Conservation (phyloP, 2,888 invertebrate species). For the Aspidiotus rigidus region DNA sequence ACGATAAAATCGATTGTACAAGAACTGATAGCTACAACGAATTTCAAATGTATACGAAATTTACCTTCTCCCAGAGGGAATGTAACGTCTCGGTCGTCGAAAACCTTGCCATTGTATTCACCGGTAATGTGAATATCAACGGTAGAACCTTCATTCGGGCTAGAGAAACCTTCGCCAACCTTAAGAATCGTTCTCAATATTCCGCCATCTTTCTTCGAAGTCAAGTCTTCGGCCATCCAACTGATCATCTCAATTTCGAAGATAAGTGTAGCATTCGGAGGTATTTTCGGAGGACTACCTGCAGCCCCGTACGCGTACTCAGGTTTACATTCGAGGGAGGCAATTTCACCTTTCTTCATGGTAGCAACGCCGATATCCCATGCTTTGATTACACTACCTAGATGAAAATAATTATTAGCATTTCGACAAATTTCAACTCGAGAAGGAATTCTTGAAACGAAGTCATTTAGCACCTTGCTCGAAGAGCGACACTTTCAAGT, state of each 20-base stretch:
- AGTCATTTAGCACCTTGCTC: neutral
- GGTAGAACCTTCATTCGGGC: conserved; percentile 71
- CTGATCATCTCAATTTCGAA: conserved; percentile 83
- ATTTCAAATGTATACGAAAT: neutral
- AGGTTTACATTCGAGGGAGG: conserved; percentile 71
- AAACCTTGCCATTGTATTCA: conserved; percentile 53
- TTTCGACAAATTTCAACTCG: neutral
- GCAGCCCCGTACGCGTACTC: conserved; percentile 81
- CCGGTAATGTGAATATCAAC: conserved; percentile 71
- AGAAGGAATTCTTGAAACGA: too few species aligned
- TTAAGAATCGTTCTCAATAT: conserved; percentile 64
- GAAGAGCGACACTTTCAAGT: neutral
- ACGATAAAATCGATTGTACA: neutral
- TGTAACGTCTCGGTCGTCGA: conserved; percentile 72
- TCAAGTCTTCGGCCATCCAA: conserved; percentile 84
- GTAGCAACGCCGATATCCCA: conserved; percentile 91
- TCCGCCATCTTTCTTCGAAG: conserved; percentile 70
- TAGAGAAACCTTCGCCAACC: conserved; percentile 59
- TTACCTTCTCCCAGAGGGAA: conserved; percentile 79
- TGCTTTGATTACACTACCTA: conserved; percentile 66
- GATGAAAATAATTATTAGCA: neutral
- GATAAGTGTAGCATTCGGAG: conserved; percentile 73
- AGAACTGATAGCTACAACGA: neutral
- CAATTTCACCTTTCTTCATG: conserved; percentile 84
- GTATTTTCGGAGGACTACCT: conserved; percentile 81